Percentiles rank a stretch among this genome's conserved stretches.
These are phyloP conservation scores for Lingula anatina DNA, from an alignment of 2,888 invertebrate genomes.

Conservation along the genomic window DNA sequence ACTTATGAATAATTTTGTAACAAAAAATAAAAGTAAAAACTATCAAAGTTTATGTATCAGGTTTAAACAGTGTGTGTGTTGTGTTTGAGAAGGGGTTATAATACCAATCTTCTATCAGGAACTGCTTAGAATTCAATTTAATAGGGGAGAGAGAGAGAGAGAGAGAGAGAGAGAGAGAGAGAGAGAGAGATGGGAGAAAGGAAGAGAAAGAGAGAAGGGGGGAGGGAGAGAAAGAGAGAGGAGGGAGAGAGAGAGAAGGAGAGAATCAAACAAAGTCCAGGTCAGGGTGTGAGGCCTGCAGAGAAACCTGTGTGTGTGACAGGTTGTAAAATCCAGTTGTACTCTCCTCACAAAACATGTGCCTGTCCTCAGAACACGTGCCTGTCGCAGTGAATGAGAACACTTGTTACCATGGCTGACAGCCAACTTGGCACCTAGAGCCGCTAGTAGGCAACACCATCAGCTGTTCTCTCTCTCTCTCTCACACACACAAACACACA, in stretches of 20 bases:
- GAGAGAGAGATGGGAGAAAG: constrained; percentile 1
- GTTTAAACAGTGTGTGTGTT: no score
- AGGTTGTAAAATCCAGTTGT: no score
- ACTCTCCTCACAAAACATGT: no score
- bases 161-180: constrained; percentile 2
- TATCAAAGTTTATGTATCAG: no score
- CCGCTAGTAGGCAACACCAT: background rate
- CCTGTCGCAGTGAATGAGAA: no score
- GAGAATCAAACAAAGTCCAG: background rate
- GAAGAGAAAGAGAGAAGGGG: background rate
- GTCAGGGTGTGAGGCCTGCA: background rate
- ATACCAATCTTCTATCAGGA: no score
- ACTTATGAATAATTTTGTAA: no score
- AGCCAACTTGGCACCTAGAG: background rate
- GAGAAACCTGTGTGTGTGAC: background rate
- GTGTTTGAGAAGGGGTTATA: no score
- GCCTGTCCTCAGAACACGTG: no score
- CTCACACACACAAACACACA: background rate
- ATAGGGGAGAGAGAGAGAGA: no score
- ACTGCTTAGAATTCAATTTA: no score
- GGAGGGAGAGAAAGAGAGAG: background rate
- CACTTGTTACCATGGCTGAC: background rate
- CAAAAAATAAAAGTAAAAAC: no score
- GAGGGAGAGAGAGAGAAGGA: constrained; percentile 5
- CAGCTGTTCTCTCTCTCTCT: constrained; percentile 1